Evolutionary conservation across 1,140 invertebrate genomes (phyloP).

Genomic region (Drosophila nebulosa): DNA sequence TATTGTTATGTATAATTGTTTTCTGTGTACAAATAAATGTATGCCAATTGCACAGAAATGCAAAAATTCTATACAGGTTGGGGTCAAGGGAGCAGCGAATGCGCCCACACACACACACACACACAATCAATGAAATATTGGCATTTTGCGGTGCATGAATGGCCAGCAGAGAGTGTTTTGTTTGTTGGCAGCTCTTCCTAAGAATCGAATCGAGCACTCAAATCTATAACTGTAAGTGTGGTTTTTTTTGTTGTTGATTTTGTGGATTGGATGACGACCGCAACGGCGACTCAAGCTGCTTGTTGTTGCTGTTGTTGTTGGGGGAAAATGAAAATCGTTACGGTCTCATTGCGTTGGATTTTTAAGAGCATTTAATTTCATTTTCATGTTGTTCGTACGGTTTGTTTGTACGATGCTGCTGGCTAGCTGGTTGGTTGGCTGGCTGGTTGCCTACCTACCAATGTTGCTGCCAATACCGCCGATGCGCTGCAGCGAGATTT

Average conservation of each 20-base stretch:
- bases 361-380: constrained; percentile 59
- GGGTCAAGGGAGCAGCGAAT: not conserved
- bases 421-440: too few species aligned
- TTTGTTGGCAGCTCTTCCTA: not conserved
- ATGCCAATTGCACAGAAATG: not conserved
- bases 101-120: not conserved
- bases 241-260: not conserved
- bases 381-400: constrained; percentile 45
- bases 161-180: not conserved
- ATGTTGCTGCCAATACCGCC: constrained; percentile 14
- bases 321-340: constrained; percentile 47
- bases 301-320: not conserved
- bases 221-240: not conserved
- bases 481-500: constrained; percentile 32
- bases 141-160: not conserved
- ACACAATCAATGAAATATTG: not conserved
- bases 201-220: constrained; percentile 1
- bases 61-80: not conserved
- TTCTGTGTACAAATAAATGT: not conserved
- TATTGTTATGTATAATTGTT: not conserved
- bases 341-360: constrained; percentile 58
- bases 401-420: constrained; percentile 9
- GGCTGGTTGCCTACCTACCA: not conserved
- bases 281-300: constrained; percentile 2
- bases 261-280: constrained; percentile 16